A percentile compares a stretch with the other conserved stretches of the same genome.
Evolutionary conservation across 1,140 invertebrate species (phyloP).

Genomic region (Nymphalis io): DNA sequence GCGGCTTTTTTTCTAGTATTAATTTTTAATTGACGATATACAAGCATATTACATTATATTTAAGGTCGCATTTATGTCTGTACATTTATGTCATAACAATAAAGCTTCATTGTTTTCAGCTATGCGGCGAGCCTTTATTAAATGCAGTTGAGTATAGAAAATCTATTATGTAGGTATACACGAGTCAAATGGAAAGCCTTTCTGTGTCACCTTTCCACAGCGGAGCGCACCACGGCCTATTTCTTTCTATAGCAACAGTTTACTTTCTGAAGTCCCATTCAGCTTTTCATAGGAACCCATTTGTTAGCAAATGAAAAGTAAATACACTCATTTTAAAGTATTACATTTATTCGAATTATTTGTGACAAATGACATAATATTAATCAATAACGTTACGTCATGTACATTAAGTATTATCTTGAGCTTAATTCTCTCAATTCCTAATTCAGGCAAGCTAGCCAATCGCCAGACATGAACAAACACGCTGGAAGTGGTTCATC

Average conservation of each 20-base stretch:
- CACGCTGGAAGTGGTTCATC: slow-evolving; percentile 44
- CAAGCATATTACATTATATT: background rate
- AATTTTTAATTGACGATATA: background rate
- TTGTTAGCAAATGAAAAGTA: slow-evolving; percentile 36
- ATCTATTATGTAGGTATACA: slow-evolving; percentile 29
- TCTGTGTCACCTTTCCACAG: slow-evolving; percentile 57
- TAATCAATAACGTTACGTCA: slow-evolving; percentile 52
- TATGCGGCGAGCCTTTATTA: slow-evolving; percentile 11
- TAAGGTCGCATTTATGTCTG: background rate
- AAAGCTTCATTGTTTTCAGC: slow-evolving; percentile 1
- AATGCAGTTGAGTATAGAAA: slow-evolving; percentile 21
- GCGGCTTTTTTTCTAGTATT: background rate
- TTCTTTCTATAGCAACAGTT: slow-evolving; percentile 57
- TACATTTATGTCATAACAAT: background rate
- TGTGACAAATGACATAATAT: slow-evolving; percentile 68
- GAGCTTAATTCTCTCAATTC: slow-evolving; percentile 77
- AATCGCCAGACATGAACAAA: slow-evolving; percentile 42
- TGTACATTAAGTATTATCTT: slow-evolving; percentile 67
- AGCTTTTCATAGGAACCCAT: slow-evolving; percentile 31
- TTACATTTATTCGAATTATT: slow-evolving; percentile 76
- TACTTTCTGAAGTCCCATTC: slow-evolving; percentile 45
- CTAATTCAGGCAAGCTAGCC: slow-evolving; percentile 69
- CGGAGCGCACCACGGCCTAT: slow-evolving; percentile 56
- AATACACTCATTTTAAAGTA: slow-evolving; percentile 34
- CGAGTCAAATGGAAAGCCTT: slow-evolving; percentile 51